phyloP scores from a whole-genome alignment of 2,888 invertebrate species.

The Rhingia rostrata region DNA sequence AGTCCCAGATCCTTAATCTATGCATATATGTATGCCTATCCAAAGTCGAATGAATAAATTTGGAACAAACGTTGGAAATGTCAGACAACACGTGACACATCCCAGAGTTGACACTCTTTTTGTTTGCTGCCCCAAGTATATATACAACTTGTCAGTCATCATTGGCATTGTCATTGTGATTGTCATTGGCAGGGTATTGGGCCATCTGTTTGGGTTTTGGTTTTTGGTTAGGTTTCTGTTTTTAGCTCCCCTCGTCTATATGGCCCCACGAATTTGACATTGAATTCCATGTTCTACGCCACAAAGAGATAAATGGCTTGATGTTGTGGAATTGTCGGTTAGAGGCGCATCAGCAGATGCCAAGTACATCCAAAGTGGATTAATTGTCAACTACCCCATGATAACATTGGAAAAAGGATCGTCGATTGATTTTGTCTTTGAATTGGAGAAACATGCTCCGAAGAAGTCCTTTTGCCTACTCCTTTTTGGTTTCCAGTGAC shows the following conservation, averaged over 20 bases:
- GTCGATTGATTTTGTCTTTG: too few species aligned
- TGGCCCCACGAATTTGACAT: not conserved
- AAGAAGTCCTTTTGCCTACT: not conserved
- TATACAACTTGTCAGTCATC: constrained; percentile 57
- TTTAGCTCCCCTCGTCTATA: not conserved
- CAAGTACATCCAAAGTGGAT: constrained; percentile 40
- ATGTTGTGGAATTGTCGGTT: constrained; percentile 2
- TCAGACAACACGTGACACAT: constrained; percentile 59
- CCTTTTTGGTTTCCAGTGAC: constrained; percentile 30
- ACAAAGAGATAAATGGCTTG: constrained; percentile 41
- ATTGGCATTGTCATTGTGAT: constrained; percentile 28
- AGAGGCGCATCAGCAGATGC: not conserved
- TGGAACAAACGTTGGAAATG: constrained; percentile 40
- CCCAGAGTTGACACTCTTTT: constrained; percentile 43
- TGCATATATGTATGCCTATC: not conserved
- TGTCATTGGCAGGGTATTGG: not conserved
- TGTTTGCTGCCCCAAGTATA: not conserved
- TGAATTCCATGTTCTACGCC: constrained; percentile 29
- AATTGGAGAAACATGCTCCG: not conserved
- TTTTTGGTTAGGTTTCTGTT: not conserved
- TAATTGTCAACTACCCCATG: constrained; percentile 40
- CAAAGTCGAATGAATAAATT: constrained; percentile 61
- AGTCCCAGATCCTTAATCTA: constrained; percentile 9
- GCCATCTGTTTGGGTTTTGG: constrained; percentile 52
- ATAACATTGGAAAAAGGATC: constrained; percentile 25